Percentiles rank a stretch among this genome's conserved stretches.
These are phyloP conservation scores for Archocentrus centrarchus DNA, from an alignment of 2,113 vertebrate species.

Conservation along the genomic window DNA sequence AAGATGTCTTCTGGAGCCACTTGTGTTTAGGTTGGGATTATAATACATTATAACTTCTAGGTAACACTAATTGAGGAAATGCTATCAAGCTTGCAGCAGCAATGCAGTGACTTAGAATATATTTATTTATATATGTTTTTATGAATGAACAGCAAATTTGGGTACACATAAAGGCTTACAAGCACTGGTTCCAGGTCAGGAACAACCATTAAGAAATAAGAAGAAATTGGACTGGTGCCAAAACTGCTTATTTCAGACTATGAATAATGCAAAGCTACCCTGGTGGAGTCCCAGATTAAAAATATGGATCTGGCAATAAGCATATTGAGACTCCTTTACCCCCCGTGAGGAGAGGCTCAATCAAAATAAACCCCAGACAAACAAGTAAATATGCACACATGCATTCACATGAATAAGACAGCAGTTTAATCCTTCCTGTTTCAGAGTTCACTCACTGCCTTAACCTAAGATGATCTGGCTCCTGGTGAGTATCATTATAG, in stretches of 20 bases:
- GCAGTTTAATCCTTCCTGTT: slow-evolving; percentile 40
- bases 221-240: background rate
- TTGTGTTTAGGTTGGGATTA: background rate
- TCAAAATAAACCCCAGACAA: background rate
- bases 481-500: slow-evolving; percentile 63
- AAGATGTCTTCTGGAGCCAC: background rate
- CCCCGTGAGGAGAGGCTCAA: too few species aligned
- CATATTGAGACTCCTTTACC: background rate
- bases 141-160: background rate
- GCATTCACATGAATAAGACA: slow-evolving; percentile 34
- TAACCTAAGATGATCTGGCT: slow-evolving; percentile 52
- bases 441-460: slow-evolving; percentile 57
- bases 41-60: background rate
- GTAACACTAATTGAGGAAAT: background rate
- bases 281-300: background rate
- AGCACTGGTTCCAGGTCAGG: background rate
- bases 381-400: slow-evolving; percentile 24
- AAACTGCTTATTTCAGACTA: background rate
- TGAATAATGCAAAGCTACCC: background rate
- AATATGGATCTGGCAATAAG: background rate
- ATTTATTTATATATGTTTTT: background rate
- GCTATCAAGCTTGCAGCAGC: background rate
- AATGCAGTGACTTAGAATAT: background rate
- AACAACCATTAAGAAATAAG: background rate
- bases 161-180: background rate